Evolutionary conservation across 2,113 vertebrate genomes (phyloP), one percentile per base, ranked within the genome.

Genomic region (Pandion haliaetus): DNA sequence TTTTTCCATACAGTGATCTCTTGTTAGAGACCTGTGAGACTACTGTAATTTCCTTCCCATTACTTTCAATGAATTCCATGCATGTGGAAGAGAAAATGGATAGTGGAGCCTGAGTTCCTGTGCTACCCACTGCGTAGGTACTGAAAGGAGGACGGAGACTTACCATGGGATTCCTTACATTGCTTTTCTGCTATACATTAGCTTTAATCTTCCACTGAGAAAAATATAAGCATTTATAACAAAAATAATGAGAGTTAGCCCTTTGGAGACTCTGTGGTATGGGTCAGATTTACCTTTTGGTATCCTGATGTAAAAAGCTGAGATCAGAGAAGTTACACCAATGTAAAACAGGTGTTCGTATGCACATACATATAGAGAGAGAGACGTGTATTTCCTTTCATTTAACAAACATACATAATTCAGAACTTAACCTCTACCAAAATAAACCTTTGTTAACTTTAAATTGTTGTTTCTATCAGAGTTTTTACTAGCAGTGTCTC

Each of bases 41-140:
- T 77, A 87, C 93, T 96, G 31, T 97, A 98, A 98, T 98, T 98
- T 98, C 95, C 95, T 98, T 96, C 92, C 97, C 96, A 96, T 97
- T 98, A 97, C 86, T 80, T 97, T 86, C 98, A 98, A 98, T 98
- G 97, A 98, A 97, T 98, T 98, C 98, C 98, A 98, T 98, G 97
- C 97, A 96, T 9, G 17, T 95, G 95, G 82, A 95, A 94, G 88
- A 88, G 94, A 96, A 97, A 90, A 82, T 76, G 95, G 91, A 90
- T 88, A 95, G 94, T 49, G 88, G 91, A 96, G 96, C 88, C 90
- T 25, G 77, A 94, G 97, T 94, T 81, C 93, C 91, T 84, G 59
- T 14, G 17, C 89, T 95, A 95, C 84, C 94, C 72, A 40, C 94
- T 80, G 94, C 50, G 69, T 93, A 96, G 97, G 97, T 98, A 97